Conservation (phyloP, 2,888 invertebrate species). For the Nomada ruficornis region DNA sequence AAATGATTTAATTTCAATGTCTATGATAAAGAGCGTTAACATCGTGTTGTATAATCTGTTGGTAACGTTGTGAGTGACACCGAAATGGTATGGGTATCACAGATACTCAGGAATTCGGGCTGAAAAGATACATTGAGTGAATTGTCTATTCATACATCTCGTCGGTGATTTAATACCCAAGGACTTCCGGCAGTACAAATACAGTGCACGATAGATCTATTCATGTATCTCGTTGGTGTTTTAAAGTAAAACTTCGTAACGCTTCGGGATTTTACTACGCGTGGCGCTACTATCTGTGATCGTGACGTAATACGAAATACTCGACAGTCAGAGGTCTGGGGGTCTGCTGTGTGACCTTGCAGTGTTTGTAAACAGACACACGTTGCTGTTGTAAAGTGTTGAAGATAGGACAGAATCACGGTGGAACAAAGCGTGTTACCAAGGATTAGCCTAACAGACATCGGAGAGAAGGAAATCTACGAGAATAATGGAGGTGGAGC, state of each 20-base stretch:
- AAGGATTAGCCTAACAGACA: slow-evolving; percentile 24
- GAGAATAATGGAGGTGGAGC: slow-evolving; percentile 77
- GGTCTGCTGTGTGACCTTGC: slow-evolving; percentile 88
- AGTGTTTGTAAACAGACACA: slow-evolving; percentile 92
- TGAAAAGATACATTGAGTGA: too few species aligned
- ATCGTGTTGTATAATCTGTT: too few species aligned
- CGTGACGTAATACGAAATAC: slow-evolving; percentile 68
- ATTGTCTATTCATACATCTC: too few species aligned
- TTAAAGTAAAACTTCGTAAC: slow-evolving; percentile 1
- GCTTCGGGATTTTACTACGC: not conserved
- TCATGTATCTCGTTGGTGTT: too few species aligned
- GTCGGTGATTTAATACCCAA: too few species aligned
- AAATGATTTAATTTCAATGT: too few species aligned
- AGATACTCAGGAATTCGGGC: too few species aligned
- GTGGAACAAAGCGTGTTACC: slow-evolving; percentile 39
- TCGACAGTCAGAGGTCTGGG: slow-evolving; percentile 64
- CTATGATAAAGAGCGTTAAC: too few species aligned
- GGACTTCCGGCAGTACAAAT: too few species aligned
- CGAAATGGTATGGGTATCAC: too few species aligned
- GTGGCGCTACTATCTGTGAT: slow-evolving; percentile 33
- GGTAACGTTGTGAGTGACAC: too few species aligned
- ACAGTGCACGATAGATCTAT: too few species aligned
- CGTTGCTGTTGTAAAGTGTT: slow-evolving; percentile 83
- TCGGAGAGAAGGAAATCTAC: not conserved
- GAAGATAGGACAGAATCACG: slow-evolving; percentile 51